phyloP scores from a whole-genome alignment of 2,888 invertebrate genomes.

The Diarsia mendica region DNA sequence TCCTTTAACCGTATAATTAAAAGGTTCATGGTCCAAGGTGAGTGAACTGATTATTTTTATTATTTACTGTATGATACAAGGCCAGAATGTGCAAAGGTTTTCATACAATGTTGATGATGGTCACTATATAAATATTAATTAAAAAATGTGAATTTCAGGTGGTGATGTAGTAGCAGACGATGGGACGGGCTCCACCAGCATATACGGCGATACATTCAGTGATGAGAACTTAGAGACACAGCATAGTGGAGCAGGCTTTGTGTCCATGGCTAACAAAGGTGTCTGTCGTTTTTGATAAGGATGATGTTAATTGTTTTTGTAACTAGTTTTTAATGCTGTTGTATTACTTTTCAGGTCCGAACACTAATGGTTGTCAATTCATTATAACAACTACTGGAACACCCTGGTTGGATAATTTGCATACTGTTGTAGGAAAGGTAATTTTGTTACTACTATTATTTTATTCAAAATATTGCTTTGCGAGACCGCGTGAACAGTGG shows the following conservation, averaged over 20 bases:
- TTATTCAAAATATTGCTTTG: too few species aligned
- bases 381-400: slow-evolving; percentile 97
- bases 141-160: slow-evolving; percentile 88
- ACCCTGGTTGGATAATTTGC: slow-evolving; percentile 96
- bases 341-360: slow-evolving; percentile 89
- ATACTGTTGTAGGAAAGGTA: slow-evolving; percentile 97
- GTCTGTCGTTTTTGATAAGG: slow-evolving; percentile 2
- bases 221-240: slow-evolving; percentile 96
- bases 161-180: slow-evolving; percentile 96
- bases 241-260: slow-evolving; percentile 95
- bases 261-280: slow-evolving; percentile 97
- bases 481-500: too few species aligned
- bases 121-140: too few species aligned
- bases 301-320: not conserved
- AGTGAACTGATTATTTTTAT: slow-evolving; percentile 30
- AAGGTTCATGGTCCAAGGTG: slow-evolving; percentile 98
- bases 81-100: not conserved
- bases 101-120: not conserved
- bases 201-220: slow-evolving; percentile 95
- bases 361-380: slow-evolving; percentile 99
- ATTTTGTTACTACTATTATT: not conserved
- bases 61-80: not conserved
- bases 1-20: slow-evolving; percentile 96
- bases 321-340: slow-evolving; percentile 19
- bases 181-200: slow-evolving; percentile 96